Evolutionary conservation across 2,888 invertebrate species (phyloP), one percentile per base, ranked within the genome.

Genomic region (Nyleta sp.): DNA sequence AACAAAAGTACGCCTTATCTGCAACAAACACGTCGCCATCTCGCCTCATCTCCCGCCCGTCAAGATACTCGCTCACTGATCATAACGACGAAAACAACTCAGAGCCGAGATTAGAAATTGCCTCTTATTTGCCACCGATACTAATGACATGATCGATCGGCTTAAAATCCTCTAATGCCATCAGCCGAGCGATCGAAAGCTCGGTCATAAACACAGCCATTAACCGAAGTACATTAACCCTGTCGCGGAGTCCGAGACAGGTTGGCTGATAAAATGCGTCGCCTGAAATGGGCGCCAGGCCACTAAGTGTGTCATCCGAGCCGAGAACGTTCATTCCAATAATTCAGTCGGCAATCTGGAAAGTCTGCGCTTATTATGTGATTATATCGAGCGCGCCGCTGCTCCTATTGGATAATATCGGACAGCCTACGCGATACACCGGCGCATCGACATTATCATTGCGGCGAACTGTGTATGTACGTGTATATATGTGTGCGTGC

Each of bases 361-460:
- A 72, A 60, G 60, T 55, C 44, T 28, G 62, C 38, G 67, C 71
- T 72, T 72, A 79, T 80, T 80, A 73, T 20, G 59, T 42, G 72
- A 68, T 80, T 76, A 67, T 68, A 71, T 72, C 68, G 67, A 53
- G 50, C 53, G 31, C 24, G 31, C 60, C 73, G 71, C 65, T 65
- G 48, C 31, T 74, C 57, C 71, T 50, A 65, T 72, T 62, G 75
- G 79, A 68, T 64, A 75, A 79, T 72, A 79, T 68, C 71, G 67
- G 18, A n/a, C 79, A 35, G 20, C 79, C 79, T 59, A 75, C 72
- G 68, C 75, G 67, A 60, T 65, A 18, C 57, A 24, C 18, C 28
- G 24, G 22, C 53, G n/a, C n/a, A n/a, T n/a, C 67, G 35, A 57
- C 62, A 50, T 68, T 68, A 68, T 62, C 67, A 62, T 67, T 60